Evolutionary conservation across 2,113 vertebrate genomes (phyloP).

Genomic region (Anarrhichthys ocellatus): DNA sequence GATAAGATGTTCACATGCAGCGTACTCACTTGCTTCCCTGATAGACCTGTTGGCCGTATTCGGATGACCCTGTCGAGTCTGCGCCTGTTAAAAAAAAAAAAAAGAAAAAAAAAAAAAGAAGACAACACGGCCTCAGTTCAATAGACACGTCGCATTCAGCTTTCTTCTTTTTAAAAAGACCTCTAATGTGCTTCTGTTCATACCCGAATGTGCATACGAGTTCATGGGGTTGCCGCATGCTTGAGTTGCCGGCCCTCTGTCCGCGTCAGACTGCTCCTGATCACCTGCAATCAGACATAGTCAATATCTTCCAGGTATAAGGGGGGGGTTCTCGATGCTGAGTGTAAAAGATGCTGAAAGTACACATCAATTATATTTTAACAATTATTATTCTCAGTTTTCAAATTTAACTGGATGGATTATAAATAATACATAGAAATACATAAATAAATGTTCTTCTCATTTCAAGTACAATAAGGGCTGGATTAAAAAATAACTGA

Average conservation of each 20-base stretch:
- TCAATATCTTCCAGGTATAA: not conserved
- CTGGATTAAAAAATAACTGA: no score
- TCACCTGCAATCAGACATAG: slow-evolving; percentile 49
- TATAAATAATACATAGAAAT: no score
- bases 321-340: no score
- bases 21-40: slow-evolving; percentile 82
- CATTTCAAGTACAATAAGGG: no score
- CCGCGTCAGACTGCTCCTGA: slow-evolving; percentile 62
- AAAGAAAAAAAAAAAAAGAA: not conserved
- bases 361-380: no score
- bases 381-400: no score
- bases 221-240: slow-evolving; percentile 63
- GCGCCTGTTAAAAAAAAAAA: slow-evolving; percentile 42
- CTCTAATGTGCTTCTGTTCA: not conserved
- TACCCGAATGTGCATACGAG: slow-evolving; percentile 79
- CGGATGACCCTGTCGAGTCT: slow-evolving; percentile 70
- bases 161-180: not conserved
- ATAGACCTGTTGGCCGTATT: slow-evolving; percentile 84
- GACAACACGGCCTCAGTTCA: not conserved
- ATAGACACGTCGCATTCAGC: not conserved
- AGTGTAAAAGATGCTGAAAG: no score
- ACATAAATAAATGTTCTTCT: no score
- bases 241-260: slow-evolving; percentile 53
- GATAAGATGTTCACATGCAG: not conserved
- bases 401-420: no score